Percentiles rank a stretch among this genome's conserved stretches.
These are phyloP conservation scores for Pseudopodoces humilis DNA, from an alignment of 2,113 vertebrate genomes.

Conservation along the genomic window DNA sequence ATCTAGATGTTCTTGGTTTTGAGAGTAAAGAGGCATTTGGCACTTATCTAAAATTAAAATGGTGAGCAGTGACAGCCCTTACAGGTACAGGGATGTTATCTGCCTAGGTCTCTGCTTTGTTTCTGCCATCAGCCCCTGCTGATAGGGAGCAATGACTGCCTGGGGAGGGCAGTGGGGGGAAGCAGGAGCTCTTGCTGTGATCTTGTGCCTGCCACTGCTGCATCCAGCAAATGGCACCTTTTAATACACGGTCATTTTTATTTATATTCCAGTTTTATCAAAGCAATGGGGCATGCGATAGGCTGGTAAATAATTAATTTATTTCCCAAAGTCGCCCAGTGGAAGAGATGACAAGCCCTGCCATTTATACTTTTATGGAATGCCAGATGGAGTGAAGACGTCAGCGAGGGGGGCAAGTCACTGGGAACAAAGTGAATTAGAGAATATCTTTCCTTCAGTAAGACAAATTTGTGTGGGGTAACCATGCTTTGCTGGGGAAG, in stretches of 20 bases:
- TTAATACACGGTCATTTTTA: constrained; percentile 38
- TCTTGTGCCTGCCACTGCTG: not conserved
- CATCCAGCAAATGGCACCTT: not conserved
- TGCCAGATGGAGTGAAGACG: constrained; percentile 51
- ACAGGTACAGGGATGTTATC: constrained; percentile 53
- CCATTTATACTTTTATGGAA: constrained; percentile 49
- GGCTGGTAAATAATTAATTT: constrained; percentile 47
- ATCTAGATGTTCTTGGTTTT: constrained; percentile 16
- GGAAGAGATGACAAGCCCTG: constrained; percentile 18
- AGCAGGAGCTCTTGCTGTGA: not conserved
- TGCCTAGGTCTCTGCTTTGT: not conserved
- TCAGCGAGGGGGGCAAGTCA: constrained; percentile 9
- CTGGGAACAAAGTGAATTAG: constrained; percentile 76
- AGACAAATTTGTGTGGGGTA: constrained; percentile 90
- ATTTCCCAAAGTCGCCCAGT: constrained; percentile 27
- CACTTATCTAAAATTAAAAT: constrained; percentile 73
- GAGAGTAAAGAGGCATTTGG: constrained; percentile 44
- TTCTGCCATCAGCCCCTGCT: not conserved
- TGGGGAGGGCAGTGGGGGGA: not conserved
- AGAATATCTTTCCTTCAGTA: constrained; percentile 89
- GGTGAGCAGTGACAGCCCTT: constrained; percentile 40
- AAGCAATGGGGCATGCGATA: constrained; percentile 37
- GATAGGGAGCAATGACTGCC: not conserved
- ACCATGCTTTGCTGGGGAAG: constrained; percentile 84
- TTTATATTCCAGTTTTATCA: constrained; percentile 58